phyloP scores from a whole-genome alignment of 1,140 invertebrate species.

The Mactra quadrangularis region DNA sequence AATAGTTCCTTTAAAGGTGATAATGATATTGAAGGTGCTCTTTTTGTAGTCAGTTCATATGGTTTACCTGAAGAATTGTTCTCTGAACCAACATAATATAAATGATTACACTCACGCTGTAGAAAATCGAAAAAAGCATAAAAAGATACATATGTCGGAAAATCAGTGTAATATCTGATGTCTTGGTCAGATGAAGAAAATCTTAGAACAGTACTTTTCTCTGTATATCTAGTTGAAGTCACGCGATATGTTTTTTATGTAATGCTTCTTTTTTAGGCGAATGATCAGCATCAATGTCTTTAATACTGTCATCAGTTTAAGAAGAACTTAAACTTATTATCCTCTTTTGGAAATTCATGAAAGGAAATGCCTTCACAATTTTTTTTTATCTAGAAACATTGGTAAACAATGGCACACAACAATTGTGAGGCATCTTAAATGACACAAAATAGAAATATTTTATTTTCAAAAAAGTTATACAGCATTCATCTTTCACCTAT shows the following conservation, averaged over 20 bases:
- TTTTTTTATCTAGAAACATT: background rate
- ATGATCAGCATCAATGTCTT: constrained; percentile 10
- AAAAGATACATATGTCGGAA: background rate
- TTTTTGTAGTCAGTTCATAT: background rate
- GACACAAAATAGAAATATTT: too few species aligned
- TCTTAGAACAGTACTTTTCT: too few species aligned
- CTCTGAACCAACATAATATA: constrained; percentile 26
- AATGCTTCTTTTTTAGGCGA: constrained; percentile 18
- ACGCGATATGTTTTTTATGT: background rate
- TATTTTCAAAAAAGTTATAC: too few species aligned
- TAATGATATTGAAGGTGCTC: constrained; percentile 9
- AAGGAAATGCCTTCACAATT: background rate
- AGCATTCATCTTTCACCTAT: too few species aligned
- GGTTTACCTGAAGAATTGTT: constrained; percentile 11
- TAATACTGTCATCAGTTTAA: constrained; percentile 15
- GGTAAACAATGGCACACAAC: too few species aligned
- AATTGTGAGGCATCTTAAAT: too few species aligned
- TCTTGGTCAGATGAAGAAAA: too few species aligned
- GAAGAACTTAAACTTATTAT: background rate
- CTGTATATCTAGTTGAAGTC: background rate
- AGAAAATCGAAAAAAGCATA: constrained; percentile 21
- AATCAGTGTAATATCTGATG: too few species aligned
- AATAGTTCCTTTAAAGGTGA: constrained; percentile 21
- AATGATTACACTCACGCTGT: constrained; percentile 25
- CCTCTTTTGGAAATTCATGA: constrained; percentile 7